Evolutionary conservation across 1,140 invertebrate genomes (phyloP), one percentile per base, ranked within the genome.

Genomic region (Drosophila setifemur): DNA sequence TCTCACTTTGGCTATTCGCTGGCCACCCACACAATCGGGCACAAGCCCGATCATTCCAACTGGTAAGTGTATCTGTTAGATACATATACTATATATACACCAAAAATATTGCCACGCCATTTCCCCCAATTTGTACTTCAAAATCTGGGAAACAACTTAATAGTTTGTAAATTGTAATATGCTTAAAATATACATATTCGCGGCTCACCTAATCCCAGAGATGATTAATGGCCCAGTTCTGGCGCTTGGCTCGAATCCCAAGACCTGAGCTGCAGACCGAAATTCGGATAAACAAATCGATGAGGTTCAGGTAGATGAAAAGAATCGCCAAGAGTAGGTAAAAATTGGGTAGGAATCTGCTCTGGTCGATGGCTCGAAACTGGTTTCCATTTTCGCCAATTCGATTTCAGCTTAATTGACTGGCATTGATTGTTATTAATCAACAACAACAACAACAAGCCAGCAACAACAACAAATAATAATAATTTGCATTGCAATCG

Each of bases 1-100:
- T 73, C 89, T 12, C 77, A 90, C 48, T 90, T 90, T 14, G 89
- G 89, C 44, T 90, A 90, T 45, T 89, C 89, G 4, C 54, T 90
- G 43, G 89, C 89, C 45, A 87, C 81, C 21, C 89, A 90, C 64
- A 81, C 75, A 2, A 76, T 89, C 33, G 89, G 87, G 21, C 85
- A 89, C 69, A 66, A 48, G 72, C 52, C 78, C 42, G 77, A 89
- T 64, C 88, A 87, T 31, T 85, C 85, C 16, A 89, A 89, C 73
- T 90, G 89, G 89, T 90, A 77, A 90, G 67, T 57, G n/a, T n/a
- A n/a, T n/a, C n/a, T n/a, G n/a, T n/a, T n/a, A n/a, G n/a, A n/a
- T n/a, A n/a, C n/a, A n/a, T n/a, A n/a, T n/a, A n/a, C n/a, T n/a
- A n/a, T n/a, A n/a, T n/a, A n/a, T n/a, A n/a, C n/a, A n/a, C n/a